A percentile compares a stretch with the other conserved stretches of the same genome.
phyloP scores from a whole-genome alignment of 2,113 vertebrate species.

The Heterotis niloticus region DNA sequence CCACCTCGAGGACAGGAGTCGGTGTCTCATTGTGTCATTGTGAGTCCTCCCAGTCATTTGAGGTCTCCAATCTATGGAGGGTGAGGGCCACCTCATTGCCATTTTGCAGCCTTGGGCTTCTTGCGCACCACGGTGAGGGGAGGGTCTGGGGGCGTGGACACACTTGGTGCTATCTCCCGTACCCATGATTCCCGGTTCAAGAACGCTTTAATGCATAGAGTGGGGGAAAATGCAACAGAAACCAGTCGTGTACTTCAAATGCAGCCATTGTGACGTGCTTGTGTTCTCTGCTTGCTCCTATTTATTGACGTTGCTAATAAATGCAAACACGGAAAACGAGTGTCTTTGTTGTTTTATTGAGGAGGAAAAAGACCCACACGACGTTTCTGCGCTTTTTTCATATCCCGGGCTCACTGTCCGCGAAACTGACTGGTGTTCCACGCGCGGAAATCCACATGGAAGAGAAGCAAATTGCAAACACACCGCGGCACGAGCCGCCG shows the following conservation, averaged over 20 bases:
- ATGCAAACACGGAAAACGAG: slow-evolving; percentile 74
- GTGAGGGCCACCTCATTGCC: slow-evolving; percentile 65
- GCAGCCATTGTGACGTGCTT: slow-evolving; percentile 85
- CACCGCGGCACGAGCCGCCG: too few relatives aligned
- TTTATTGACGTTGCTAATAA: slow-evolving; percentile 86
- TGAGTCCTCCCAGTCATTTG: slow-evolving; percentile 29
- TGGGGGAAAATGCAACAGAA: slow-evolving; percentile 48
- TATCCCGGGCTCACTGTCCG: slow-evolving; percentile 46
- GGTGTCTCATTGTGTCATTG: slow-evolving; percentile 35
- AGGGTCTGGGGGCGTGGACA: slow-evolving; percentile 48
- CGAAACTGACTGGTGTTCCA: slow-evolving; percentile 35
- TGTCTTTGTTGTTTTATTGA: slow-evolving; percentile 60
- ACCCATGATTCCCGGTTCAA: slow-evolving; percentile 62
- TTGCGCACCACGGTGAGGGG: slow-evolving; percentile 53
- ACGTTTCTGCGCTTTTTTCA: too few relatives aligned
- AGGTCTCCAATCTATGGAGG: slow-evolving; percentile 42
- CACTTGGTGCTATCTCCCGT: slow-evolving; percentile 72
- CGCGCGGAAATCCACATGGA: slow-evolving; percentile 62
- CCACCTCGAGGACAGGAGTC: slow-evolving; percentile 36
- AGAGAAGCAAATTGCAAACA: slow-evolving; percentile 58
- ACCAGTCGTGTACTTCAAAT: slow-evolving; percentile 74
- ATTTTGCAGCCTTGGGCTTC: slow-evolving; percentile 84
- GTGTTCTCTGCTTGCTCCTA: slow-evolving; percentile 91
- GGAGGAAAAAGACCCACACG: slow-evolving; percentile 47
- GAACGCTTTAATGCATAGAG: slow-evolving; percentile 48